These are phyloP conservation scores for Prionace glauca DNA, from an alignment of 2,797 vertebrate genomes.

Conservation along the genomic window DNA sequence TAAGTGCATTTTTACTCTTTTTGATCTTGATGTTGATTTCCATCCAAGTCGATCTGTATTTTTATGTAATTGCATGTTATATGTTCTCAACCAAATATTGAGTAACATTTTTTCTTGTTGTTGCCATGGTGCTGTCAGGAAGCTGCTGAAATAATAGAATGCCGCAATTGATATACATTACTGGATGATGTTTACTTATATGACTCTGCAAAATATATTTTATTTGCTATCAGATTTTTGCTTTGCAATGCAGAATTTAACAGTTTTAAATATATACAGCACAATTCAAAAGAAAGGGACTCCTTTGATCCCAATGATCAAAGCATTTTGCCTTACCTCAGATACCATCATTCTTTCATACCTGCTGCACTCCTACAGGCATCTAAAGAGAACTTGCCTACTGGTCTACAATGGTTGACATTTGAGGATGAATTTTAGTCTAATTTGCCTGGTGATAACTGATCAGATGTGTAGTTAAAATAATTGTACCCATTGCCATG, in stretches of 20 bases:
- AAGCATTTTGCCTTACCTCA: constrained; percentile 11
- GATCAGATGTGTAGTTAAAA: neutral
- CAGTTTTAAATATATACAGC: neutral
- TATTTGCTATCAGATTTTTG: constrained; percentile 8
- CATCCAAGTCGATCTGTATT: neutral
- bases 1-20: neutral
- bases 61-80: constrained; percentile 7
- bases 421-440: neutral
- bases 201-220: constrained; percentile 44
- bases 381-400: neutral
- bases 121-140: constrained; percentile 60
- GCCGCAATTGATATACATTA: constrained; percentile 77
- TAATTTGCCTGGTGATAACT: neutral
- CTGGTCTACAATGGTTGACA: neutral
- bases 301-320: constrained; percentile 14
- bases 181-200: constrained; percentile 76
- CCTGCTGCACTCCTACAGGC: neutral
- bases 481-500: neutral
- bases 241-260: constrained; percentile 28
- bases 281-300: neutral
- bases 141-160: constrained; percentile 68
- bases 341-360: constrained; percentile 30
- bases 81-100: constrained; percentile 19
- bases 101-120: constrained; percentile 16
- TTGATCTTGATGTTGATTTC: neutral